Evolutionary conservation across 2,888 invertebrate genomes (phyloP), one percentile per base, ranked within the genome.

Genomic region (Eulithis testata): DNA sequence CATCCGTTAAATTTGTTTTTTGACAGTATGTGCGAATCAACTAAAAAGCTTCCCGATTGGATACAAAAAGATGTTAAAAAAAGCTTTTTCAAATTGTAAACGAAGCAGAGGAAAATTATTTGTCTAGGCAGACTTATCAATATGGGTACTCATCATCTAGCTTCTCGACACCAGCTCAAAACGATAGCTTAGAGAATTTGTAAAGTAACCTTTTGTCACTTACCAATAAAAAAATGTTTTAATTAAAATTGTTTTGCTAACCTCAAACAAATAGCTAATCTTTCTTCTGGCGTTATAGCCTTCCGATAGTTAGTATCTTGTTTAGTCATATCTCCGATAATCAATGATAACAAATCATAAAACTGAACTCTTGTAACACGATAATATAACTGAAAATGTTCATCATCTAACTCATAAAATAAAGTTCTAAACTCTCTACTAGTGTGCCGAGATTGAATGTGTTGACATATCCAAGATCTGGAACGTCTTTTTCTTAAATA

Each of bases 1-100:
- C 31, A 31, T 31, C 31, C 31, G 31, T 31, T 31, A 31, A 31
- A 31, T 31, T 31, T 31, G 4, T 31, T 31, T 31, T 31, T 31
- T 31, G 31, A 31, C 31, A 76, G 74, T 71, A 74, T 76, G 74
- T 71, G 72, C 69, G 73, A 73, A 66, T 68, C 72, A 67, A 55
- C 49, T 61, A 61, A 61, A 67, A 68, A 66, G 66, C 60, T 72
- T 65, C 72, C 69, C 55, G 68, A 68, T 68, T 70, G 69, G 68
- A 60, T 69, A 63, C 31, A 31, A 31, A 31, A 4, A 63, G 67
- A 65, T 63, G 63, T 51, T 68, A 68, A 68, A 70, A 67, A 65
- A 70, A 63, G 57, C 57, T 65, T 66, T 68, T 68, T 63, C 65
- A n/a, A n/a, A n/a, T 68, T 63, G 63, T 70, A 68, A 65, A 61